phyloP scores from a whole-genome alignment of 2,113 vertebrate genomes.

The Mormoops blainvillei region DNA sequence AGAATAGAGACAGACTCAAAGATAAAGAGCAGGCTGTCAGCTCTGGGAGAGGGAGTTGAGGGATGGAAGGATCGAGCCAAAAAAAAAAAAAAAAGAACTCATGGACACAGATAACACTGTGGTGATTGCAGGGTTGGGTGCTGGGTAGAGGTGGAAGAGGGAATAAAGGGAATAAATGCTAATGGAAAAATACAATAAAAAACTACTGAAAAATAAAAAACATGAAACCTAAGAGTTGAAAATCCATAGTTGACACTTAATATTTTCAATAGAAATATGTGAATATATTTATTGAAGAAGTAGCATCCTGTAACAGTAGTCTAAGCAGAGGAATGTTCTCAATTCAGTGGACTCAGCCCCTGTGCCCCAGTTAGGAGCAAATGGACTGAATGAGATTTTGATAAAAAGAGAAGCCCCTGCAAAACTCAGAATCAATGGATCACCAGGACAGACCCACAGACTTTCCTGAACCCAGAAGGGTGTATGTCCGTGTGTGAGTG shows the following conservation, averaged over 20 bases:
- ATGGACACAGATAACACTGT: no score
- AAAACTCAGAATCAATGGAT: background rate
- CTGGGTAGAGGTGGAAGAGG: no score
- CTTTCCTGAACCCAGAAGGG: background rate
- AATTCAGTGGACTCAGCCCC: background rate
- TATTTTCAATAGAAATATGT: background rate
- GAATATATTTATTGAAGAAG: background rate
- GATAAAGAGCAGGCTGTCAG: no score
- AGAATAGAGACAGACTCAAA: no score
- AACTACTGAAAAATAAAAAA: background rate
- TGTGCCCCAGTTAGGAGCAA: background rate
- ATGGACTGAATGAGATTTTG: background rate
- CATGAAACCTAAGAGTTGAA: background rate
- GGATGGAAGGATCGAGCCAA: no score
- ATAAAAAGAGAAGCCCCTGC: background rate
- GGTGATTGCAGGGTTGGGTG: no score
- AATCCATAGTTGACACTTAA: background rate
- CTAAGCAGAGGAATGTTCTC: background rate
- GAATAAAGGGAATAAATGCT: no score
- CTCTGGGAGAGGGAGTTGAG: no score
- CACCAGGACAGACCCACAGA: background rate
- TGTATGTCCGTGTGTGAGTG: background rate
- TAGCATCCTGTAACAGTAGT: background rate
- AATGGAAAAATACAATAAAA: no score
- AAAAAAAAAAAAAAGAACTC: no score